Conservation (phyloP, 2,113 vertebrate genomes). For the Rhinoptilus africanus region DNA sequence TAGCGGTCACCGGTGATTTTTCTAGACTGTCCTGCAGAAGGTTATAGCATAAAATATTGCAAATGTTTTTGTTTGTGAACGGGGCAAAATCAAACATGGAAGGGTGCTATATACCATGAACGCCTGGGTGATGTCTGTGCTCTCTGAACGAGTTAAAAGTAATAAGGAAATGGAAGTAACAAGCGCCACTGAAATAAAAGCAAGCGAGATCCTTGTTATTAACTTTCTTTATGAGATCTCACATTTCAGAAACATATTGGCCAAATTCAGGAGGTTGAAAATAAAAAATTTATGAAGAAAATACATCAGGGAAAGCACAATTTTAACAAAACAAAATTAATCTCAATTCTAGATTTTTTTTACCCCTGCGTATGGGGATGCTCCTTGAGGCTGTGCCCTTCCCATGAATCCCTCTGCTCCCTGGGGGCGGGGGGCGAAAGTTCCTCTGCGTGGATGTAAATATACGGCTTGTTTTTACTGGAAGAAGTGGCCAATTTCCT, state of each 20-base stretch:
- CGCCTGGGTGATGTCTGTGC: background rate
- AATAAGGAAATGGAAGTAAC: background rate
- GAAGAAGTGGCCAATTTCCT: background rate
- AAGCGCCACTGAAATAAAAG: background rate
- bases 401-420: rapidly evolving
- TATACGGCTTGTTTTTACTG: background rate
- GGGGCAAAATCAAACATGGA: background rate
- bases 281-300: background rate
- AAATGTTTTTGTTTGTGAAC: background rate
- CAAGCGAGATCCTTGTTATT: background rate
- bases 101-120: background rate
- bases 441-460: background rate
- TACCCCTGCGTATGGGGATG: too few species aligned
- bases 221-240: background rate
- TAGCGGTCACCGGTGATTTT: background rate
- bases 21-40: background rate
- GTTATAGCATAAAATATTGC: background rate
- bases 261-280: background rate
- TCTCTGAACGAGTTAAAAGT: background rate
- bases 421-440: rapidly evolving
- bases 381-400: background rate
- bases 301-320: background rate
- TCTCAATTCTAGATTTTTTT: background rate
- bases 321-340: background rate
- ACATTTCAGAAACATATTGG: background rate